Evolutionary conservation across 2,888 invertebrate genomes (phyloP), one percentile per base, ranked within the genome.

Genomic region (Carcina quercana): DNA sequence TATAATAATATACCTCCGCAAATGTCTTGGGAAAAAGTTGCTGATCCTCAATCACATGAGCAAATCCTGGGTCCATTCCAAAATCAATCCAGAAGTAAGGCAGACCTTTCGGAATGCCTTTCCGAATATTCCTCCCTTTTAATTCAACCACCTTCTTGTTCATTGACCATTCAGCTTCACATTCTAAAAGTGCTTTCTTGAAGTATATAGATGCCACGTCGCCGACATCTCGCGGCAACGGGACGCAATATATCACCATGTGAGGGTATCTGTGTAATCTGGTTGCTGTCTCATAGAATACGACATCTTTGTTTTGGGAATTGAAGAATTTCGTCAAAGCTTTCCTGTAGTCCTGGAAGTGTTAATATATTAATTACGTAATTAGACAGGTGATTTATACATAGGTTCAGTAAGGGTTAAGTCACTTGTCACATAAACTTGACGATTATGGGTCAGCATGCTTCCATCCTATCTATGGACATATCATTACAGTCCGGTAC

Each of bases 41-140:
- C 61, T 95, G 94, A 69, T 98, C 95, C 78, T 99, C 98, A 54
- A 99, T 96, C 0, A 98, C 94, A 79, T 99, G 98, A 27, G 97
- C 98, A 82, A 92, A 98, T 1, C 98, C 98, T 30, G 91, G 89
- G 25, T 93, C 89, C 80, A 91, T 89, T 11, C 95, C 97, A 84
- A 98, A 98, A 69, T 95, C 92, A 0, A 99, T 93, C 82, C 92
- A 90, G 72, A 99, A 97, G 68, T 98, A 99, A 1, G 98, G 94
- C 43, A 99, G 86, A 0, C 96, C 96, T 72, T 94, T 96, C 0
- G 98, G 99, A 39, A 99, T 82, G 8, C 93, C 89, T 58, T 87
- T 88, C 24, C 95, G 86, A 13, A 98, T 85, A 62, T 92, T 88
- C 59, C 90, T 92, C 1, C 86, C 84, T 50, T 78, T 84, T 22